phyloP scores from a whole-genome alignment of 2,797 vertebrate species.

The Astyanax mexicanus region DNA sequence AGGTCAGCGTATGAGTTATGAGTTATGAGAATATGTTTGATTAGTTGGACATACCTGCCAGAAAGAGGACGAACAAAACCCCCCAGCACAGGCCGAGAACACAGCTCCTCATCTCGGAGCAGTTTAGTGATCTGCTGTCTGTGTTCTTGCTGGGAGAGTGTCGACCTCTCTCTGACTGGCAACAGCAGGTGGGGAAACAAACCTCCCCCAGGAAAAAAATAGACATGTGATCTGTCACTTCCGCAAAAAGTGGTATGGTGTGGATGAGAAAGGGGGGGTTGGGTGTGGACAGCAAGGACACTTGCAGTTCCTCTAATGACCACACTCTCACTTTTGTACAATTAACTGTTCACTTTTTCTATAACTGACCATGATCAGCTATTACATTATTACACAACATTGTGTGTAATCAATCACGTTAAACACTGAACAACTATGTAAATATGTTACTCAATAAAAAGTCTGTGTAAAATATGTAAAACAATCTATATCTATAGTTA shows the following conservation, averaged over 20 bases:
- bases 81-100: slow-evolving; percentile 9
- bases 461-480: too few relatives aligned
- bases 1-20: not conserved
- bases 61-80: slow-evolving; percentile 34
- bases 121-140: slow-evolving; percentile 32
- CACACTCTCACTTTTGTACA: not conserved
- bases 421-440: too few relatives aligned
- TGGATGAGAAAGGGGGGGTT: not conserved
- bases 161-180: slow-evolving; percentile 57
- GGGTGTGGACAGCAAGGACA: not conserved
- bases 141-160: slow-evolving; percentile 32
- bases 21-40: not conserved
- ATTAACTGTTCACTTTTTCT: not conserved
- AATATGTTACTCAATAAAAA: too few relatives aligned
- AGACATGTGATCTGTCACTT: slow-evolving; percentile 50
- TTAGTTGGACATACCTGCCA: slow-evolving; percentile 45
- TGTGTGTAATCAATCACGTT: not conserved
- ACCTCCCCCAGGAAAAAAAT: slow-evolving; percentile 67
- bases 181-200: slow-evolving; percentile 73
- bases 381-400: too few relatives aligned
- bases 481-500: too few relatives aligned
- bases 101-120: slow-evolving; percentile 32
- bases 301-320: too few relatives aligned
- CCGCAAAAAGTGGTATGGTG: slow-evolving; percentile 16
- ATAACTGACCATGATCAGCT: not conserved